Evolutionary conservation across 2,113 vertebrate species (phyloP), one percentile per base, ranked within the genome.

Genomic region (Abramis brama): DNA sequence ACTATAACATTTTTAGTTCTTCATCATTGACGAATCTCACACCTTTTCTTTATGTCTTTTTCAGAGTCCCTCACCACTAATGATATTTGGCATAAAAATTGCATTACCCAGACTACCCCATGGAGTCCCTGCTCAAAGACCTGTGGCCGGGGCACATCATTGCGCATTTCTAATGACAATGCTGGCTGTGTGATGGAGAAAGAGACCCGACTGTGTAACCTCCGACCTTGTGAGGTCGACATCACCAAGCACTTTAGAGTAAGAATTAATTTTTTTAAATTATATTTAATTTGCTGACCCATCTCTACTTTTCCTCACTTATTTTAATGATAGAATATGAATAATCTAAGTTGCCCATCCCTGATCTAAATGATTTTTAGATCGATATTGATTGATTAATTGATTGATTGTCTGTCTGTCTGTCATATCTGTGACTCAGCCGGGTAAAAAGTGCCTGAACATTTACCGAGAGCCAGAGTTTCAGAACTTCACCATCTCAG

Each of bases 101-200:
- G 98, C 90, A 92, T 99, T 0, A 87, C 93, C 85, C 96, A 98
- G 93, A 98, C 95, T 11, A 97, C 96, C 6, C 88, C 97, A n/a
- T 99, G 98, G 98, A 98, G 97, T 57, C 95, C 95, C 59, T 99
- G 98, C 83, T 98, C 97, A 2, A 97, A 95, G 92, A 98, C 94
- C 11, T 99, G 98, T 0, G 98, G 96, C 57, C 92, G 97, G 39
- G 97, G 98, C n/a, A 88, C 97, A 86, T 98, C 98, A 45, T 92
- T 95, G 13, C 95, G 98, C 52, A 93, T 99, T 90, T 98, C 98
- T 50, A 99, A 97, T 0, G 94, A 93, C 90, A 99, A 99, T 0
- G 76, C 94, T 3, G 95, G 92, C 66, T 99, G 98, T 82, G 94
- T 94, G 91, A 93, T 98, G 3, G 87, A 95, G 90, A 96, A 97